These are phyloP conservation scores for Capromys pilorides DNA, from an alignment of 2,797 vertebrate genomes.

Conservation along the genomic window DNA sequence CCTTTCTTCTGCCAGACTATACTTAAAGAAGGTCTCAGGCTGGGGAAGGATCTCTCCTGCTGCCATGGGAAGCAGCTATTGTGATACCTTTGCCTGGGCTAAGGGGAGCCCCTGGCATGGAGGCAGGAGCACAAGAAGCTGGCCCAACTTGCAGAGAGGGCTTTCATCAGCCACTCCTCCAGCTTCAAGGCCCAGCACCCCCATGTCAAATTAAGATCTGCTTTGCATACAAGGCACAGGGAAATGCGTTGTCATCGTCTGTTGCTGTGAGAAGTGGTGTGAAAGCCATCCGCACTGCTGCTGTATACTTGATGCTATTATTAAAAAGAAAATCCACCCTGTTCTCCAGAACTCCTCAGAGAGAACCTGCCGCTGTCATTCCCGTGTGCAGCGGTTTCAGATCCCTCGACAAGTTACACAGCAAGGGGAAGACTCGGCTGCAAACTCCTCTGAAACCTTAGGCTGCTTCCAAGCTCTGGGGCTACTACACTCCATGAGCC, in stretches of 20 bases:
- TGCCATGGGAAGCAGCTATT: not conserved
- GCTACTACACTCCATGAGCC: rapidly evolving
- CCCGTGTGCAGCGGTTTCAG: not conserved
- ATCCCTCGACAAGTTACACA: not conserved
- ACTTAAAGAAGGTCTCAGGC: not conserved
- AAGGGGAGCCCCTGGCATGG: not conserved
- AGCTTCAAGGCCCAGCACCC: not conserved
- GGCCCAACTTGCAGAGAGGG: rapidly evolving
- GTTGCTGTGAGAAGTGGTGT: not conserved
- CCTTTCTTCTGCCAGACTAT: not conserved
- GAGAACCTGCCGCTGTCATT: not conserved
- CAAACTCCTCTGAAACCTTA: not conserved
- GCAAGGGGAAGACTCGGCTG: not conserved
- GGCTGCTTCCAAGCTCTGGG: not conserved
- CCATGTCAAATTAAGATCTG: not conserved
- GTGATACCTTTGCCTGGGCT: not conserved
- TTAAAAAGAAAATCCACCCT: not conserved
- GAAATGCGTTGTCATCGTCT: not conserved
- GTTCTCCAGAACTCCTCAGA: not conserved
- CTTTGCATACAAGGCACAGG: not conserved
- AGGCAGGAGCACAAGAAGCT: not conserved
- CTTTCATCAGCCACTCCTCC: not conserved
- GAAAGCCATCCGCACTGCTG: not conserved
- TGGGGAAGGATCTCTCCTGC: not conserved
- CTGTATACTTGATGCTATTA: not conserved